Evolutionary conservation across 2,888 invertebrate species (phyloP), one percentile per base, ranked within the genome.

Genomic region (Dryobota labecula): DNA sequence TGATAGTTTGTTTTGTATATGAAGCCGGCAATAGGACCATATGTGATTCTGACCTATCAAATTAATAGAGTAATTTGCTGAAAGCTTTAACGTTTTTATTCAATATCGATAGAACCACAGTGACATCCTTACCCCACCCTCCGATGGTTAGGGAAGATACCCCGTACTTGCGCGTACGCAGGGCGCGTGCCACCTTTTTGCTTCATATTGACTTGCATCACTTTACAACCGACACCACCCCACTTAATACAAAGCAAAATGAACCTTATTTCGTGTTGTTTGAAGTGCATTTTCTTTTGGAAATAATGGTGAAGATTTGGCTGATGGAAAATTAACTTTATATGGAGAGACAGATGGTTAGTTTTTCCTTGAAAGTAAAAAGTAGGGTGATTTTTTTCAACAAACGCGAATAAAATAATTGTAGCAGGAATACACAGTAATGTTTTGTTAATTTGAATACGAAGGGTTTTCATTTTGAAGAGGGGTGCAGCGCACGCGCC

Each of bases 371-470:
- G 45, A 7, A 6, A 0, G 0, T 18, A 0, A 51, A 65, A 78
- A 58, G 54, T 72, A 80, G 83, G 83, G 84, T 80, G 67, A 18
- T 85, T 89, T 89, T 90, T 88, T 73, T 62, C n/a, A 78, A 78
- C 57, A 80, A 78, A 83, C 74, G 90, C 83, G 90, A 91, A 92
- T 90, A 90, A 92, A 93, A 94, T 94, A 94, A 94, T 94, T 93
- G 92, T 91, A 91, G 90, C 86, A 69, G 90, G 90, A 93, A 94
- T 92, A 93, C 92, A 90, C 91, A 90, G 93, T 94, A 95, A 94
- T 95, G 95, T 93, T 94, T 94, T 95, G 95, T 95, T 95, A 95
- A 95, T 95, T 95, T 95, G 94, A 95, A 95, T 95, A 94, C 86
- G 88, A 89, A 91, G 94, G 88, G 86, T 90, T 89, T 88, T 89